Conservation (phyloP, 2,888 invertebrate genomes). For the Blastobasis lacticolella region DNA sequence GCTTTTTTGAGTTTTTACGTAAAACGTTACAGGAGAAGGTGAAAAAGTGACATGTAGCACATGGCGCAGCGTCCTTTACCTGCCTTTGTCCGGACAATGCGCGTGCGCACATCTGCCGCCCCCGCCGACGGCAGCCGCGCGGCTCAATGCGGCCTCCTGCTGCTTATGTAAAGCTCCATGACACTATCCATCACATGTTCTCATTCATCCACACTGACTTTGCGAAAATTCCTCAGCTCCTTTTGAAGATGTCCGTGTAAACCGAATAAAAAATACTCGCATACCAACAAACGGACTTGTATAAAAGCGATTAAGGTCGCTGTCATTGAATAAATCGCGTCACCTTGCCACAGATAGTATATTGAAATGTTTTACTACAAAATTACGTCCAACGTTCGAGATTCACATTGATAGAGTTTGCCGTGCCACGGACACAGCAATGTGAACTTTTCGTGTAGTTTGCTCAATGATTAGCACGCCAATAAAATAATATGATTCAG, state of each 20-base stretch:
- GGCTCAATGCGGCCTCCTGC: slow-evolving; percentile 26
- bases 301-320: no score
- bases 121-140: slow-evolving; percentile 42
- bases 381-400: background rate
- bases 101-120: slow-evolving; percentile 61
- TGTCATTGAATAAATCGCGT: no score
- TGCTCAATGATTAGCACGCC: slow-evolving; percentile 28
- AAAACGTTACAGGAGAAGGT: slow-evolving; percentile 50
- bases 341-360: no score
- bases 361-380: no score
- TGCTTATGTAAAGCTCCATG: slow-evolving; percentile 27
- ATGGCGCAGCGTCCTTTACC: slow-evolving; percentile 65
- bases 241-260: background rate
- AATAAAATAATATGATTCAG: slow-evolving; percentile 31
- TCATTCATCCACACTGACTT: slow-evolving; percentile 25
- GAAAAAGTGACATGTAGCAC: slow-evolving; percentile 70
- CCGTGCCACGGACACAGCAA: slow-evolving; percentile 6
- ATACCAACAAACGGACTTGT: no score
- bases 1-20: slow-evolving; percentile 51
- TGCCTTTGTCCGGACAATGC: slow-evolving; percentile 69
- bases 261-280: no score
- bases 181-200: slow-evolving; percentile 28
- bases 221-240: slow-evolving; percentile 16
- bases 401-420: slow-evolving; percentile 2
- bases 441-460: slow-evolving; percentile 15